A percentile compares a stretch with the other conserved stretches of the same genome.
These are phyloP conservation scores for Acleris sparsana DNA, from an alignment of 2,888 invertebrate genomes.

Conservation along the genomic window DNA sequence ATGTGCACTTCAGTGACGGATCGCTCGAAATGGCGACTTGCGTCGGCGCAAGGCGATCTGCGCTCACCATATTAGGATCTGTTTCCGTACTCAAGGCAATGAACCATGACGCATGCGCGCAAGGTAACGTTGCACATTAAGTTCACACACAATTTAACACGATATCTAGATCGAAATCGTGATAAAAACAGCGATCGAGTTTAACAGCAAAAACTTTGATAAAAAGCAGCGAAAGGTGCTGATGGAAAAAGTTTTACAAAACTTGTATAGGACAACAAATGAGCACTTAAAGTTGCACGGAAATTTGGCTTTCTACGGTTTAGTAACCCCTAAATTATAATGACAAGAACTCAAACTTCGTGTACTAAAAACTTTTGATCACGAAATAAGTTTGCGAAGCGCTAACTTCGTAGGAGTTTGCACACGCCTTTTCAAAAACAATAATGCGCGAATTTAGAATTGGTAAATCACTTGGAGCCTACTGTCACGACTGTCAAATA, in stretches of 20 bases:
- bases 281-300: background rate
- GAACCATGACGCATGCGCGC: slow-evolving; percentile 75
- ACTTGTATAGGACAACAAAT: background rate
- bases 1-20: slow-evolving; percentile 63
- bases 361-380: background rate
- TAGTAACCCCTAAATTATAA: background rate
- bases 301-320: background rate
- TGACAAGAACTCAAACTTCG: background rate
- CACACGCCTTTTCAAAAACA: too few relatives aligned
- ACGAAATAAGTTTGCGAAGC: background rate
- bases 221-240: slow-evolving; percentile 13
- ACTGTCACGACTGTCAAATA: too few relatives aligned
- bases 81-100: slow-evolving; percentile 80
- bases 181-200: slow-evolving; percentile 22
- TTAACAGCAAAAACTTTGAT: slow-evolving; percentile 17
- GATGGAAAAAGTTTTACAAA: slow-evolving; percentile 7
- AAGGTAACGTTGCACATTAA: slow-evolving; percentile 47
- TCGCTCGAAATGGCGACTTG: slow-evolving; percentile 64
- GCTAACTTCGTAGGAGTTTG: background rate
- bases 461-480: background rate
- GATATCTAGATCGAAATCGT: slow-evolving; percentile 36
- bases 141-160: slow-evolving; percentile 39
- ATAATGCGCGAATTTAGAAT: too few relatives aligned
- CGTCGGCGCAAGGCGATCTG: slow-evolving; percentile 78
- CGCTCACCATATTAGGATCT: slow-evolving; percentile 77